These are phyloP conservation scores for Dendrolimus houi DNA, from an alignment of 2,888 invertebrate species.

Conservation along the genomic window DNA sequence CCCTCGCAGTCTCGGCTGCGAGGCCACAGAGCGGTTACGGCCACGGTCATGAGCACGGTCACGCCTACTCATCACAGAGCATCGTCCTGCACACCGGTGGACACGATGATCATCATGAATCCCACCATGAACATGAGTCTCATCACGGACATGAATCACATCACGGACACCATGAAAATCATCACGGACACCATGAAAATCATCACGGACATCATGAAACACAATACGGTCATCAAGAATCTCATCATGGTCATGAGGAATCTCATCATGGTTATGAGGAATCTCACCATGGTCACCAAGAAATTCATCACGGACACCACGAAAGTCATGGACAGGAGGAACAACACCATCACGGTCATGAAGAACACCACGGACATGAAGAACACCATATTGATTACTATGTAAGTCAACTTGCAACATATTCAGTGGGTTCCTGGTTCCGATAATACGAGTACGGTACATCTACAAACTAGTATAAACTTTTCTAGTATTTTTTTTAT, in stretches of 20 bases:
- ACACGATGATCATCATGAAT: constrained; percentile 13
- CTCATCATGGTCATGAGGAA: constrained; percentile 12
- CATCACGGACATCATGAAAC: constrained; percentile 23
- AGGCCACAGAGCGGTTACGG: constrained; percentile 20
- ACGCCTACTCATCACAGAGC: constrained; percentile 25
- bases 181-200: constrained; percentile 24
- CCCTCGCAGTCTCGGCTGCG: not conserved
- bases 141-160: not conserved
- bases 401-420: not conserved
- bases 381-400: not conserved
- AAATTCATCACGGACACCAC: constrained; percentile 17
- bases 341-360: constrained; percentile 11
- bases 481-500: too few relatives aligned
- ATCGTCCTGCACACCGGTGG: constrained; percentile 14
- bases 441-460: too few relatives aligned
- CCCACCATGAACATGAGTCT: constrained; percentile 12
- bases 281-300: not conserved
- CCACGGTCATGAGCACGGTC: constrained; percentile 37
- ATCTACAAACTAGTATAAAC: too few relatives aligned
- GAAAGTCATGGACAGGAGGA: constrained; percentile 33
- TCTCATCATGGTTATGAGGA: not conserved
- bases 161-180: not conserved
- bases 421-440: too few relatives aligned
- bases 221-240: constrained; percentile 13
- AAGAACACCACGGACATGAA: constrained; percentile 6